Percentiles rank a stretch among this genome's conserved stretches.
phyloP scores from a whole-genome alignment of 2,888 invertebrate genomes.

The Andricus curvator region DNA sequence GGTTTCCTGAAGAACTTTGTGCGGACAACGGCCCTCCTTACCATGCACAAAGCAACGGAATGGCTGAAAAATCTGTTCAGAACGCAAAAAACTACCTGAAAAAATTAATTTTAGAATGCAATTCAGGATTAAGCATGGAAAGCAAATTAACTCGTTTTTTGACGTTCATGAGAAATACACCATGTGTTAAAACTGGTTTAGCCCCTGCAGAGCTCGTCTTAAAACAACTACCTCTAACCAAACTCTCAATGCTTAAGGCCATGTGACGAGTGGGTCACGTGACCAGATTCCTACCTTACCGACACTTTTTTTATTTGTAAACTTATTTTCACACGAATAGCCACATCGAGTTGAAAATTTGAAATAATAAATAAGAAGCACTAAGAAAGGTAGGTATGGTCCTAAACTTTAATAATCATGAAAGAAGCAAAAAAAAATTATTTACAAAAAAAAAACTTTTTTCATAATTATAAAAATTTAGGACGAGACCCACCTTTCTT shows the following conservation, averaged over 20 bases:
- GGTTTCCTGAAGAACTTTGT: constrained; percentile 47
- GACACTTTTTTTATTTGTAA: too few species aligned
- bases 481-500: too few species aligned
- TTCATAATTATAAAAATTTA: too few species aligned
- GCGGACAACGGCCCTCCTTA: constrained; percentile 56
- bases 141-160: constrained; percentile 40
- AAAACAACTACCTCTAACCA: constrained; percentile 47
- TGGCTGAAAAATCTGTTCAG: constrained; percentile 57
- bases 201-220: constrained; percentile 47
- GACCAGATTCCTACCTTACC: too few species aligned
- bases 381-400: too few species aligned
- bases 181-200: constrained; percentile 47
- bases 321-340: too few species aligned
- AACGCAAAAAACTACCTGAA: constrained; percentile 54
- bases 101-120: constrained; percentile 52
- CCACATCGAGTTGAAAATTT: too few species aligned
- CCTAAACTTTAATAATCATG: too few species aligned
- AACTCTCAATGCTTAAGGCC: constrained; percentile 43
- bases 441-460: too few species aligned
- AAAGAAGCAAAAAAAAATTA: too few species aligned
- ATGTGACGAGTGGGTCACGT: too few species aligned
- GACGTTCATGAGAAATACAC: constrained; percentile 48
- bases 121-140: constrained; percentile 40
- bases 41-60: constrained; percentile 58
- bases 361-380: too few species aligned